A percentile compares a stretch with the other conserved stretches of the same genome.
These are phyloP conservation scores for Pollenia labialis DNA, from an alignment of 2,888 invertebrate genomes.

Conservation along the genomic window DNA sequence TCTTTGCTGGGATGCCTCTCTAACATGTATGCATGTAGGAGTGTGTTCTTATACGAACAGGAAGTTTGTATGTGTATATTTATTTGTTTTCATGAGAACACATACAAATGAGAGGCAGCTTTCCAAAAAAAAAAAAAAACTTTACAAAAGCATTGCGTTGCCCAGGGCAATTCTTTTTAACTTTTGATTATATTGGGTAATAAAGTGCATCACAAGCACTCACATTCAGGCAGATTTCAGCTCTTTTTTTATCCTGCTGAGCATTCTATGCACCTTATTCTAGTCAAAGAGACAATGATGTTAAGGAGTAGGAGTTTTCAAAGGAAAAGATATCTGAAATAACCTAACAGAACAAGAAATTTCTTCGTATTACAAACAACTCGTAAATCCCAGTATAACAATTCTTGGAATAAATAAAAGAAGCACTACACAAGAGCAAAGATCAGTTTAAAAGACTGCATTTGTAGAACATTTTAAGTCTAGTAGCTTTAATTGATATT, in stretches of 20 bases:
- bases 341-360: conserved; percentile 14
- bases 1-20: too few relatives aligned
- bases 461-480: too few relatives aligned
- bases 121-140: conserved; percentile 31
- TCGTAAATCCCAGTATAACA: conserved; percentile 31
- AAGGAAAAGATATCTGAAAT: conserved; percentile 5
- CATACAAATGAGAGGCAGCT: conserved; percentile 49
- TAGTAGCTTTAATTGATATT: too few relatives aligned
- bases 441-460: too few relatives aligned
- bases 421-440: too few relatives aligned
- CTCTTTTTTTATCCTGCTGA: background rate
- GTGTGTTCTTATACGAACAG: too few relatives aligned
- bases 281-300: conserved; percentile 3
- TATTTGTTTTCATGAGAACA: conserved; percentile 8
- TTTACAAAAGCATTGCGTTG: conserved; percentile 50
- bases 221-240: background rate
- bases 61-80: background rate
- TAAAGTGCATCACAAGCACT: conserved; percentile 47
- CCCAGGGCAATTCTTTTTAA: conserved; percentile 65
- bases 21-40: too few relatives aligned
- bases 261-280: background rate
- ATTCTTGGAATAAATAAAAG: too few relatives aligned
- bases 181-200: conserved; percentile 63
- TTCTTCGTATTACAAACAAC: conserved; percentile 10
- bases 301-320: conserved; percentile 2